Evolutionary conservation across 2,797 vertebrate genomes (phyloP), one percentile per base, ranked within the genome.

Genomic region (Labeo calbasu): DNA sequence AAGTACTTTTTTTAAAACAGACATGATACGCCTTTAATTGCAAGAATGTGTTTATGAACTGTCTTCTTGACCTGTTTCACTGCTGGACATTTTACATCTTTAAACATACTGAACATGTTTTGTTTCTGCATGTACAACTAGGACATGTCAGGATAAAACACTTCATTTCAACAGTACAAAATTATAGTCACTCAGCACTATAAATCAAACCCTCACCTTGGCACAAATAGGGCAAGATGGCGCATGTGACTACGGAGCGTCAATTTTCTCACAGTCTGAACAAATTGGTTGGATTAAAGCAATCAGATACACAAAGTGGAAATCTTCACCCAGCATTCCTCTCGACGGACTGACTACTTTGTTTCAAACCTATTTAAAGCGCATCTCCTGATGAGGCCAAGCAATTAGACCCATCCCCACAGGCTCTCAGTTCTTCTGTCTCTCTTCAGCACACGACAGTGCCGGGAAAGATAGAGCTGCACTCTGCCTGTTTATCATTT

Each of bases 341-440:
- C 17, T 77, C 0, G 1, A 63, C 3, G 2, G 21, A 25, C 28
- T 72, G 55, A 36, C 40, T 19, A 51, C 66, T 23, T 77, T 70
- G 69, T 86, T 40, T 79, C 13, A 72, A 79, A 83, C 40, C 68
- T 83, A 78, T 79, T 79, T 79, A 86, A 72, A 86, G 55, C 3
- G 3, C 32, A 40, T 86, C 78, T 87, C 12, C 63, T 59, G 53
- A 75, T 63, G 70, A 84, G 32, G 46, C 55, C 36, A 25, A 81
- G 77, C 85, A 86, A 84, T 86, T 84, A 80, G 23, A 77, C n/a
- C n/a, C 51, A 68, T 73, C 43, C 40, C 25, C 36, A 55, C 68
- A 72, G n/a, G 55, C 57, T 79, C 76, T 71, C 17, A n/a, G 17
- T 50, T 71, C 53, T 61, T 51, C 51, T 0, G 57, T 40, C 71